Evolutionary conservation across 2,888 invertebrate genomes (phyloP), one percentile per base, ranked within the genome.

Genomic region (Drosophila subsilvestris): DNA sequence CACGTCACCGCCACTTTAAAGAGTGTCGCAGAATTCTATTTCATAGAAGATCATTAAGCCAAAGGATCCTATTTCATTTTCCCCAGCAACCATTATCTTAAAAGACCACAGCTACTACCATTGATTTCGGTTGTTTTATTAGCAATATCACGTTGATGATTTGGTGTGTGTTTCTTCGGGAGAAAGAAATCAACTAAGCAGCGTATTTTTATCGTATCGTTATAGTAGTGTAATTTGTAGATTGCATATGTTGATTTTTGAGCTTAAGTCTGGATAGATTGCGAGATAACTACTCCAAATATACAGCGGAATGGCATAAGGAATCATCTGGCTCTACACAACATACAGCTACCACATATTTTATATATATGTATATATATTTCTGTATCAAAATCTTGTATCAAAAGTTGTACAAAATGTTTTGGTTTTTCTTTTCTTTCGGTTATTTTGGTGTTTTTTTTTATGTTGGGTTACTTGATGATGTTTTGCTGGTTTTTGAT

Each of bases 1-100:
- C 89, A 89, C 88, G 75, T 88, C 89, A 88, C 89, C 51, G 75
- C 89, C 89, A 82, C 88, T 79, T 78, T 88, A 78, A 79, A 75
- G 84, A 86, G 79, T 53, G 87, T 78, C 79, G 86, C 74, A 74
- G 75, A 62, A 72, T 74, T 62, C 37, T 22, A n/a, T 17, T 8
- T 9, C 6, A 0, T 10, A 8, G 2, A 8, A 9, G 27, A 27
- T 42, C 3, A 8, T 2, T 12, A 14, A 4, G 7, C 14, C 14
- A n/a, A 6, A 2, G 7, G 14, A 14, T 37, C 1, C 6, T 7
- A 0, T 6, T 6, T 37, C 14, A 6, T 2, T 2, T 14, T 4
- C 56, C 56, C 65, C 10, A 12, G 5, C 53, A 47, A 9, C 4
- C 47, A 47, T 43, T 43, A 68, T 51, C 37, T 48, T 17, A 66